Conservation (phyloP, 2,113 vertebrate genomes). For the Eretmochelys imbricata region DNA sequence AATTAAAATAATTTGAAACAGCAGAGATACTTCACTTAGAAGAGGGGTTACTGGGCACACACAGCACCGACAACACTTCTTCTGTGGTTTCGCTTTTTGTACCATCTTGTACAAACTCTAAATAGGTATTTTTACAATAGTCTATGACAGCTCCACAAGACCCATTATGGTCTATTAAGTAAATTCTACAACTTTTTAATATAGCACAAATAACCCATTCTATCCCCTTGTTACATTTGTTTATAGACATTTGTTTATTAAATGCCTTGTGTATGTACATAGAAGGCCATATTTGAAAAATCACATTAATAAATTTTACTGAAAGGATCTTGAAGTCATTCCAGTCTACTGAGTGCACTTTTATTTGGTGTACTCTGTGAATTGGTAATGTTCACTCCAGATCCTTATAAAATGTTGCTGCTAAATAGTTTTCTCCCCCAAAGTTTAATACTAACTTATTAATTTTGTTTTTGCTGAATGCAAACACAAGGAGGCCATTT, state of each 20-base stretch:
- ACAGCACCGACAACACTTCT: neutral
- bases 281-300: slow-evolving; percentile 27
- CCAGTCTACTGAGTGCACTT: neutral
- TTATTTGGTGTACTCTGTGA: neutral
- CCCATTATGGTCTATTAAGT: neutral
- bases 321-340: neutral
- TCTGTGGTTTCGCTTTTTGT: slow-evolving; percentile 4
- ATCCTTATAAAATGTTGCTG: neutral
- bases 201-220: neutral
- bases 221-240: neutral
- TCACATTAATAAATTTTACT: slow-evolving; percentile 19
- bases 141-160: neutral
- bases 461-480: neutral
- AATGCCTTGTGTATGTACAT: neutral
- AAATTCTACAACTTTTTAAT: slow-evolving; percentile 31
- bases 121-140: slow-evolving; percentile 5
- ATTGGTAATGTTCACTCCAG: neutral
- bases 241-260: slow-evolving; percentile 22
- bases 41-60: neutral
- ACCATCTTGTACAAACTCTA: neutral
- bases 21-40: neutral
- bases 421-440: neutral
- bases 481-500: slow-evolving; percentile 3
- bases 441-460: neutral
- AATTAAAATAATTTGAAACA: neutral